A percentile compares a stretch with the other conserved stretches of the same genome.
These are phyloP conservation scores for Myotis findleyi DNA, from an alignment of 2,797 vertebrate genomes.

Conservation along the genomic window DNA sequence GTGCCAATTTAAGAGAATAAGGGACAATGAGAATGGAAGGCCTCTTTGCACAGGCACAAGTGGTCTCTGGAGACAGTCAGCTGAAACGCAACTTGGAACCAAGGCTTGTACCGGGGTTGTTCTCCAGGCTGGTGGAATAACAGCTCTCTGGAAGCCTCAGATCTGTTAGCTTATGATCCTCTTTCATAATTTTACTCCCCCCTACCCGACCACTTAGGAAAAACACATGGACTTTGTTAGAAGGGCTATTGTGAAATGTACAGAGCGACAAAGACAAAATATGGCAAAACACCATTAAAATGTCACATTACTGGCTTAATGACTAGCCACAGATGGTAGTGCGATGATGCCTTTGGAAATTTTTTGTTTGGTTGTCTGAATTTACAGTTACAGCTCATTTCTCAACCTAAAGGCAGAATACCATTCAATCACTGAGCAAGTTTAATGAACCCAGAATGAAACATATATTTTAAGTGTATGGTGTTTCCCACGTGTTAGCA, in stretches of 20 bases:
- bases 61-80: neutral
- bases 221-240: slow-evolving; percentile 21
- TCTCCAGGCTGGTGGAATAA: neutral
- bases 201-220: neutral
- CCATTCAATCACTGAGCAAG: neutral
- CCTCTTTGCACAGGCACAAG: neutral
- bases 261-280: slow-evolving; percentile 16
- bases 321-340: neutral
- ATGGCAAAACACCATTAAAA: slow-evolving; percentile 15
- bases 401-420: slow-evolving; percentile 1
- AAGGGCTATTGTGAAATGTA: neutral
- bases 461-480: neutral
- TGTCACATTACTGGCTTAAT: neutral
- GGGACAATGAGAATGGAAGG: neutral
- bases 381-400: neutral
- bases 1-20: neutral
- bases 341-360: neutral
- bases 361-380: neutral
- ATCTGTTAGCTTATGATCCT: neutral
- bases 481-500: neutral
- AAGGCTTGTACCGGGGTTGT: neutral
- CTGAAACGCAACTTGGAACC: neutral
- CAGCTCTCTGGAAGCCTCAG: neutral
- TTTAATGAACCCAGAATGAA: neutral
- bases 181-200: neutral